phyloP scores from a whole-genome alignment of 1,140 invertebrate species.

The Saccostrea glomerata region DNA sequence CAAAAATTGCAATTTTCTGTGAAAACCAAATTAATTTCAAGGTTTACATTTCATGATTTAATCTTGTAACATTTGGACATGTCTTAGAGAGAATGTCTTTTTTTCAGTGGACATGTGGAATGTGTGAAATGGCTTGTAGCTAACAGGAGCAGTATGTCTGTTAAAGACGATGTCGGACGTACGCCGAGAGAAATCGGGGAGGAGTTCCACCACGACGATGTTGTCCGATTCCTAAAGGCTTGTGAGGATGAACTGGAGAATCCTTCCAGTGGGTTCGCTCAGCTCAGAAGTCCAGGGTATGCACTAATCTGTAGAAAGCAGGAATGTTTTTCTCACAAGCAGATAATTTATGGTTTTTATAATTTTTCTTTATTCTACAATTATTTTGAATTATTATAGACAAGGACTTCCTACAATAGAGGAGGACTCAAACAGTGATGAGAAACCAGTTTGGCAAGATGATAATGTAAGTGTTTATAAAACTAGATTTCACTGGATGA shows the following conservation, averaged over 20 bases:
- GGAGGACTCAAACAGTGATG: conserved; percentile 42
- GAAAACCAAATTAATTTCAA: no score
- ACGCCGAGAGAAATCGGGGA: conserved; percentile 74
- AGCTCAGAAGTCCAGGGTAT: conserved; percentile 56
- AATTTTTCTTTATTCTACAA: no score
- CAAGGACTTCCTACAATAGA: conserved; percentile 42
- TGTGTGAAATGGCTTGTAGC: conserved; percentile 77
- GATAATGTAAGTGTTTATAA: conserved; percentile 16
- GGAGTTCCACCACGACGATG: conserved; percentile 72
- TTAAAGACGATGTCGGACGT: conserved; percentile 72
- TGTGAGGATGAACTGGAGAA: conserved; percentile 68
- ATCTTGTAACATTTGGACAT: no score
- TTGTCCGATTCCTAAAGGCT: conserved; percentile 70
- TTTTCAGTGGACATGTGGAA: conserved; percentile 75
- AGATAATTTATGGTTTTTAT: no score
- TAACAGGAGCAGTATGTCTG: conserved; percentile 72
- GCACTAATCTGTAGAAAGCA: not conserved
- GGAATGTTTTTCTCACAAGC: no score
- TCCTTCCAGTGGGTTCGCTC: conserved; percentile 68
- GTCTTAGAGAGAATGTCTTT: not conserved
- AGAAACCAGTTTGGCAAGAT: conserved; percentile 43
- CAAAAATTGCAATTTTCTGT: not conserved
- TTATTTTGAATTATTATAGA: not conserved
- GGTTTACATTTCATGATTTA: no score
- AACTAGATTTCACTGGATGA: no score